These are phyloP conservation scores for Colaptes auratus DNA, from an alignment of 2,113 vertebrate species.

Conservation along the genomic window DNA sequence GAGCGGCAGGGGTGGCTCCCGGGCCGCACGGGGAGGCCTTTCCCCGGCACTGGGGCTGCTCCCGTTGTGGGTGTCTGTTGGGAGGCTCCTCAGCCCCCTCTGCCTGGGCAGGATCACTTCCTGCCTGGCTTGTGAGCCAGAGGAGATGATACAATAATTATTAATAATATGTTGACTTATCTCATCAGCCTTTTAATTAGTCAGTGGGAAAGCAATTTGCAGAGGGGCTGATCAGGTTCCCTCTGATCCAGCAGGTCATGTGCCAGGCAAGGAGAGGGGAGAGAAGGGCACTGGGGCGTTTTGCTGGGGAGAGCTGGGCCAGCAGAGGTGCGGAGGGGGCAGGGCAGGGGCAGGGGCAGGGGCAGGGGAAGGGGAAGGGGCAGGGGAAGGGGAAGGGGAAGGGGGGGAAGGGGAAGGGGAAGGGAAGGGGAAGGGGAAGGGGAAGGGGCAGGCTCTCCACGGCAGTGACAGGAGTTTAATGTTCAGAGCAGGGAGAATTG, in stretches of 20 bases:
- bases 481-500: conserved; percentile 37
- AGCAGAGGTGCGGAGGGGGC: not conserved
- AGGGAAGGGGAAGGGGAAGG: not conserved
- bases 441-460: not conserved
- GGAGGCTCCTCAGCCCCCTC: not conserved
- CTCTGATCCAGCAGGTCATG: not conserved
- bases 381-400: not conserved
- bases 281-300: not conserved
- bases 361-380: not conserved
- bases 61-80: not conserved
- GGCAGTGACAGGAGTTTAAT: conserved; percentile 8
- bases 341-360: not conserved
- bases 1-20: accelerated
- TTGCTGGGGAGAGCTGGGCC: not conserved
- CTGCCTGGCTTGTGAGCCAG: conserved; percentile 66
- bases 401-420: not conserved
- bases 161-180: conserved; percentile 70
- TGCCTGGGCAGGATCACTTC: conserved; percentile 28
- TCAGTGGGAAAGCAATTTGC: conserved; percentile 53
- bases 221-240: not conserved
- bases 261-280: not conserved
- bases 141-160: conserved; percentile 61
- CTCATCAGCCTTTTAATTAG: conserved; percentile 69
- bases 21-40: not conserved
- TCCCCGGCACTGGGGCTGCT: not conserved